Base-by-base conservation (phyloP, 2,797 vertebrate genomes). In the Peromyscus attwateri region DNA sequence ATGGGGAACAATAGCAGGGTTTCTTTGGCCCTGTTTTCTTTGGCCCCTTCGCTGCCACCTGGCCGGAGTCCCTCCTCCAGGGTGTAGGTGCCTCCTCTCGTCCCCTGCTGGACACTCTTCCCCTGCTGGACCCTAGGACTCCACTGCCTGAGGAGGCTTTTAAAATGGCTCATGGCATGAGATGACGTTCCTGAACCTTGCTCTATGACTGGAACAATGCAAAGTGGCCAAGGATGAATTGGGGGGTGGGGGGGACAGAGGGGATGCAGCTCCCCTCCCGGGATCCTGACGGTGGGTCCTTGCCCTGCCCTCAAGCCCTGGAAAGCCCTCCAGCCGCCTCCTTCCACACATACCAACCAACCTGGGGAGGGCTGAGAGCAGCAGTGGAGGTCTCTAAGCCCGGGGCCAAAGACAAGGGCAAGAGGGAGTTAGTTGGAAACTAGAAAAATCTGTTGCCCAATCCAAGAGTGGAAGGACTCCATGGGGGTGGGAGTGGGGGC, bases 1-100 rank as follows among this genome's bases (percentile, higher is more conserved):
- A 8, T 6, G 6, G 70, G 75, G 60, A 98, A 98, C 98, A 98
- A 98, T 97, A 91, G 90, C 0, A 10, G 94, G 92, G 96, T 97
- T 98, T 98, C 96, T 97, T 96, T 37, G 55, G 89, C 79, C 82
- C 89, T 97, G 97, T 98, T 97, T 98, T 96, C 96, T 92, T 98
- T 98, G 97, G 98, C 97, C 71, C 96, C 93, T 97, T 87, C 16
- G 92, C 96, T 96, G 97, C 90, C 92, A 43, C 0, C 1, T 79
- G 89, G 90, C 81, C 34, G n/a, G 46, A 93, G 68, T 46, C 31
- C 3, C 75, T 87, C 73, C 79, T 89, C 91, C 55, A 49, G 37
- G 64, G 84, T 66, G 43, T 0, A 0, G 73, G 73, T 31, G 71
- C 91, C 95, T 77, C 94, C 95, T 68, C 57, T 90, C 6, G 6